Conservation (phyloP, 2,113 vertebrate genomes). For the Aegotheles bennettii region DNA sequence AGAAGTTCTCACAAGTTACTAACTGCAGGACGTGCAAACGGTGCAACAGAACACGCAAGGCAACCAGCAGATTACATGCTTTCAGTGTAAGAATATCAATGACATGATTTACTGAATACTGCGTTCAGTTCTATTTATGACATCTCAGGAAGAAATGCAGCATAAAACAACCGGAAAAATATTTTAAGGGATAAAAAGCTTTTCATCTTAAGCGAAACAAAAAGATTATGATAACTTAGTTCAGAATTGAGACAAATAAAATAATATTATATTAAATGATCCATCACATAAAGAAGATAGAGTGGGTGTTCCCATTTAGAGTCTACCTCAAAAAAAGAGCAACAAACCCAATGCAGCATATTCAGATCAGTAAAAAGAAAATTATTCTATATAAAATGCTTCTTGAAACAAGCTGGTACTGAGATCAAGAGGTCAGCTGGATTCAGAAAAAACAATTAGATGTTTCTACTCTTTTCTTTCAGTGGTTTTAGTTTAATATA, state of each 20-base stretch:
- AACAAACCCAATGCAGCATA: neutral
- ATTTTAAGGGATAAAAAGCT: neutral
- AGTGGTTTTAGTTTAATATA: neutral
- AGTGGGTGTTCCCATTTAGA: neutral
- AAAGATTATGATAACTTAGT: slow-evolving; percentile 13
- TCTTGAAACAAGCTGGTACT: neutral
- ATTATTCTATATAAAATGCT: neutral
- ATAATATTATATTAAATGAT: neutral
- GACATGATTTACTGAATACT: neutral
- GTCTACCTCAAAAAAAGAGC: neutral
- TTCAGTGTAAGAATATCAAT: neutral
- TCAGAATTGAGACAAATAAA: slow-evolving; percentile 27
- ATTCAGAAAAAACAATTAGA: neutral
- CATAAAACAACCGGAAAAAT: neutral
- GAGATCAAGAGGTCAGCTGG: neutral
- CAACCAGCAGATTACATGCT: neutral
- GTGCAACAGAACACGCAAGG: neutral
- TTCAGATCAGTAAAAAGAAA: neutral
- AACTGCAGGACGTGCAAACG: neutral
- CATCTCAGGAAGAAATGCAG: slow-evolving; percentile 2
- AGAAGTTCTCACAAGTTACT: neutral
- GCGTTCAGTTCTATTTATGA: slow-evolving; percentile 1
- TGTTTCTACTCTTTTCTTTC: neutral
- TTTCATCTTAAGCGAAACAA: slow-evolving; percentile 32
- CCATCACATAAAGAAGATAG: neutral